These are phyloP conservation scores for Scaptomyza cyrtandrae DNA, from an alignment of 2,888 invertebrate genomes.

Conservation along the genomic window DNA sequence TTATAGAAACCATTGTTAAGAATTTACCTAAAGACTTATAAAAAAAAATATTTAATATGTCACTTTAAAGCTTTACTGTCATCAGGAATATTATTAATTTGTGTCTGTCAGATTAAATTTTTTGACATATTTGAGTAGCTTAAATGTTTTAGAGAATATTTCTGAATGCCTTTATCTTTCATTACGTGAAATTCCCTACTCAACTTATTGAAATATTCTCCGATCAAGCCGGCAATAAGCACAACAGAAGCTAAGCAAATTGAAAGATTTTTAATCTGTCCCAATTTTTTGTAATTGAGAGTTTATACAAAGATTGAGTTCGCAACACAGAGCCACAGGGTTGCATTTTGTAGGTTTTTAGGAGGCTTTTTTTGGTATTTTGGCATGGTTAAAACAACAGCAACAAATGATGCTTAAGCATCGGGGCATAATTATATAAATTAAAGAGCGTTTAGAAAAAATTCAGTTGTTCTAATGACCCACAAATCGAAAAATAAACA, in stretches of 20 bases:
- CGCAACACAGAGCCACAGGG: conserved; percentile 31
- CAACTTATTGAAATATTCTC: neutral
- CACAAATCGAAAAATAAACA: conserved; percentile 41
- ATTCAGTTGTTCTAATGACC: conserved; percentile 71
- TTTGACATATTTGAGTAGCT: too few relatives aligned
- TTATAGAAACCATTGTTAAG: neutral
- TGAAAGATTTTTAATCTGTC: conserved; percentile 1
- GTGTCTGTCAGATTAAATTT: too few relatives aligned
- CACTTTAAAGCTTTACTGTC: neutral
- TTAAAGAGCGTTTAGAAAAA: conserved; percentile 67
- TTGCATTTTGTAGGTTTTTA: conserved; percentile 25
- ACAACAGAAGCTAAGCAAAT: conserved; percentile 1
- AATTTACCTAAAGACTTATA: neutral
- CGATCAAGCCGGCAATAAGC: neutral
- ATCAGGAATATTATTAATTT: too few relatives aligned
- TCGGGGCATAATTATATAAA: conserved; percentile 64
- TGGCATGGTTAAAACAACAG: conserved; percentile 34
- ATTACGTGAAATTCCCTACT: neutral
- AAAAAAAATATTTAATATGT: neutral
- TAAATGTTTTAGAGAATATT: too few relatives aligned
- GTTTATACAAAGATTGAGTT: conserved; percentile 29
- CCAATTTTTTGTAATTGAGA: neutral
- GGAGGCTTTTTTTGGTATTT: conserved; percentile 15
- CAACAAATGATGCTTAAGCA: conserved; percentile 24
- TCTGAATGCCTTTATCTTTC: too few relatives aligned